phyloP scores from a whole-genome alignment of 2,113 vertebrate species.

The Macrotis lagotis region DNA sequence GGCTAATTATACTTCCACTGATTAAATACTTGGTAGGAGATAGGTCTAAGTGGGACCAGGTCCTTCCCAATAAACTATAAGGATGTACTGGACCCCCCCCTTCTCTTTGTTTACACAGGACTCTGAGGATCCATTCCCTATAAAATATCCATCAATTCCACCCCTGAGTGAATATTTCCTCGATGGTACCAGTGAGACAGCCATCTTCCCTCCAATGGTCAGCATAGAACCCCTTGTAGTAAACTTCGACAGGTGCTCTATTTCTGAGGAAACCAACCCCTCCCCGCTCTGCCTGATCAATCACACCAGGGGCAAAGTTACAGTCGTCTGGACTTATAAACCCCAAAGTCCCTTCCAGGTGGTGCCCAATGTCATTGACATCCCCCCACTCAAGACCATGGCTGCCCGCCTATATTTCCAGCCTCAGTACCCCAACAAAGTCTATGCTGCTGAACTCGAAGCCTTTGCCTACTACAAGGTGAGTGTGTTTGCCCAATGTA shows the following conservation, averaged over 20 bases:
- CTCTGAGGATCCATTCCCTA: constrained; percentile 38
- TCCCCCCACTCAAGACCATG: constrained; percentile 90
- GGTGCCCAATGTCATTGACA: constrained; percentile 83
- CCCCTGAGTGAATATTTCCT: constrained; percentile 86
- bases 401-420: constrained; percentile 88
- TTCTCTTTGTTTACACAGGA: constrained; percentile 63
- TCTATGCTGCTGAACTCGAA: constrained; percentile 90
- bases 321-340: constrained; percentile 88
- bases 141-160: constrained; percentile 53
- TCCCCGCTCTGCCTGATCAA: constrained; percentile 89
- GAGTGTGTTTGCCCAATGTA: neutral
- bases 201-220: constrained; percentile 82
- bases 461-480: constrained; percentile 93
- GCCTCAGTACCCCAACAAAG: constrained; percentile 84
- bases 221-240: constrained; percentile 85
- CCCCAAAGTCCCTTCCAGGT: constrained; percentile 85
- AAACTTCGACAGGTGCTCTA: constrained; percentile 86
- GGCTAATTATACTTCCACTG: neutral
- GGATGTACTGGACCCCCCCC: neutral
- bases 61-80: neutral
- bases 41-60: neutral
- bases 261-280: constrained; percentile 51
- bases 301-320: constrained; percentile 89
- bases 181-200: constrained; percentile 55
- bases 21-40: neutral